phyloP scores from a whole-genome alignment of 1,140 invertebrate species.

The Ctenoplectra terminalis region DNA sequence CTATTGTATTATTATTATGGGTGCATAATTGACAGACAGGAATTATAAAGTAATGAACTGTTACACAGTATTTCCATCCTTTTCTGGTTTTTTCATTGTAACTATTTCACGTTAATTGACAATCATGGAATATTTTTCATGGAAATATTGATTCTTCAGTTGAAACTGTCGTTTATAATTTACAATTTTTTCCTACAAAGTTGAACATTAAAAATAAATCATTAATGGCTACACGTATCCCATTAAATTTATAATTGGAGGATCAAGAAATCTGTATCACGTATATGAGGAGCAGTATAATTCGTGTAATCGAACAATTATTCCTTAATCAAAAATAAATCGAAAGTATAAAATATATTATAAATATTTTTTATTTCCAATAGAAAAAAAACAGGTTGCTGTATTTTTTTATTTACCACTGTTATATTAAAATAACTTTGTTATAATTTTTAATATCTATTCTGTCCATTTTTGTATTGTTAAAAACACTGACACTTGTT shows the following conservation, averaged over 20 bases:
- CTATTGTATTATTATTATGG: background rate
- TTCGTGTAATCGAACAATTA: background rate
- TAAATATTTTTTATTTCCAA: too few species aligned
- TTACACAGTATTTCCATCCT: background rate
- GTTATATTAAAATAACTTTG: too few species aligned
- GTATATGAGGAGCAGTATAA: background rate
- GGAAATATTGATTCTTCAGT: background rate
- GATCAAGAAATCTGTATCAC: background rate
- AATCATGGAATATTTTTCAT: background rate
- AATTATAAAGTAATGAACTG: slow-evolving; percentile 4
- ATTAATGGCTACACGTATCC: background rate
- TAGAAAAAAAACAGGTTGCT: too few species aligned
- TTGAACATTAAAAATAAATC: slow-evolving; percentile 10
- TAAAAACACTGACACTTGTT: too few species aligned
- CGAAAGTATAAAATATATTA: too few species aligned
- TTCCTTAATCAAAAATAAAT: background rate
- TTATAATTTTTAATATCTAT: too few species aligned
- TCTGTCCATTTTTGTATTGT: too few species aligned
- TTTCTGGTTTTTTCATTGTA: background rate
- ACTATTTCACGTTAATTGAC: slow-evolving; percentile 5
- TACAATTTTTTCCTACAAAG: background rate
- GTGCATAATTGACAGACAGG: slow-evolving; percentile 3
- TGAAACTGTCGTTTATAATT: background rate
- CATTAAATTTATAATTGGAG: background rate
- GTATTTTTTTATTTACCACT: too few species aligned